Base-by-base conservation (phyloP, 2,888 invertebrate genomes). In the Leucoma salicis region DNA sequence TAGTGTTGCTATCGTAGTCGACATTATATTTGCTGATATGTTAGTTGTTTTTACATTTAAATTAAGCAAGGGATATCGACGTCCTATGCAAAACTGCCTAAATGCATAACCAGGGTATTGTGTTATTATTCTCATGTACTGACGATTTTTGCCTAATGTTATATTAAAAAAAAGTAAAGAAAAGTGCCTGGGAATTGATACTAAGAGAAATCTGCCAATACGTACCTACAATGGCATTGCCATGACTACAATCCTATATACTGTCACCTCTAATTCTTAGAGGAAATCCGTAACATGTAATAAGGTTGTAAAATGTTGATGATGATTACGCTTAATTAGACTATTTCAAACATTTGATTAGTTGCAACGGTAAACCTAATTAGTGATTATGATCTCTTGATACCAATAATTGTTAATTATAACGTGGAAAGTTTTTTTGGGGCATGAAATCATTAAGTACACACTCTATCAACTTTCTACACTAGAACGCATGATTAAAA, bases 1-100 rank as follows among this genome's bases (percentile, higher is more conserved):
- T 82, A 83, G 82, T 63, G 86, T 47, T 63, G 84, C 42, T 56
- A 42, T 35, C 6, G 2, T 29, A 6, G 6, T 29, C 29, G 14
- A 29, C 13, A 13, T 10, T 10, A n/a, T n/a, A n/a, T n/a, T n/a
- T 21, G 21, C 6, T 8, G 21, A 21, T 8, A 21, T 8, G 6
- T 16, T 4, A 21, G 21, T 21, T 1, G 8, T 21, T 21, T 21
- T 8, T 21, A 8, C 6, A 21, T 21, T 21, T 21, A 5, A 21
- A n/a, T n/a, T n/a, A n/a, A n/a, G n/a, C n/a, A n/a, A n/a, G n/a
- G n/a, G n/a, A n/a, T n/a, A n/a, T n/a, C n/a, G n/a, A n/a, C n/a
- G n/a, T n/a, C n/a, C n/a, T n/a, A n/a, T n/a, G n/a, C n/a, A n/a
- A n/a, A n/a, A n/a, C n/a, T n/a, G n/a, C n/a, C n/a, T n/a, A n/a